These are phyloP conservation scores for Mimumesa dahlbomi DNA, from an alignment of 2,888 invertebrate genomes.

Conservation along the genomic window DNA sequence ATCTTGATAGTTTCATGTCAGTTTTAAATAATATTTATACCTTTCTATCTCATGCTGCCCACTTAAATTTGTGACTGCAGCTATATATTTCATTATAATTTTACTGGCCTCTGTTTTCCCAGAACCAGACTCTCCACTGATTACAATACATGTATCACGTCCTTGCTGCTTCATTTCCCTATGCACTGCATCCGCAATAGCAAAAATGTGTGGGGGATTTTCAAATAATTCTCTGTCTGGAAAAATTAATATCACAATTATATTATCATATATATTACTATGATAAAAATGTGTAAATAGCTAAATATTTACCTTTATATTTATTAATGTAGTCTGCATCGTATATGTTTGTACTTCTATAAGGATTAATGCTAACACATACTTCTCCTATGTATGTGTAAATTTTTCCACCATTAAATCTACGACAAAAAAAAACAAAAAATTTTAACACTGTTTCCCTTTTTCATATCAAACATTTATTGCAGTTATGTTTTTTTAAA, in stretches of 20 bases:
- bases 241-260: too few relatives aligned
- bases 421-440: constrained; percentile 84
- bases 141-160: constrained; percentile 97
- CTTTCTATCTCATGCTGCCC: constrained; percentile 98
- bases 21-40: constrained; percentile 79
- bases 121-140: constrained; percentile 98
- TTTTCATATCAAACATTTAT: too few relatives aligned
- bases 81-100: constrained; percentile 99
- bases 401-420: constrained; percentile 94
- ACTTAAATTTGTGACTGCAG: constrained; percentile 96
- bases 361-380: constrained; percentile 98
- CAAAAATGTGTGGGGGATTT: constrained; percentile 97
- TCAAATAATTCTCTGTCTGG: constrained; percentile 96
- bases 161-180: constrained; percentile 94
- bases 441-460: too few relatives aligned
- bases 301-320: constrained; percentile 86
- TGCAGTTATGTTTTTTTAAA: too few relatives aligned
- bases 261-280: neutral
- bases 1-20: constrained; percentile 3
- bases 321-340: constrained; percentile 91
- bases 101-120: constrained; percentile 99
- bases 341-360: constrained; percentile 95
- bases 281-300: constrained; percentile 3
- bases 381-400: constrained; percentile 99
- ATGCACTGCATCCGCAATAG: constrained; percentile 98